These are phyloP conservation scores for Alethe diademata DNA, from an alignment of 2,113 vertebrate species.

Conservation along the genomic window DNA sequence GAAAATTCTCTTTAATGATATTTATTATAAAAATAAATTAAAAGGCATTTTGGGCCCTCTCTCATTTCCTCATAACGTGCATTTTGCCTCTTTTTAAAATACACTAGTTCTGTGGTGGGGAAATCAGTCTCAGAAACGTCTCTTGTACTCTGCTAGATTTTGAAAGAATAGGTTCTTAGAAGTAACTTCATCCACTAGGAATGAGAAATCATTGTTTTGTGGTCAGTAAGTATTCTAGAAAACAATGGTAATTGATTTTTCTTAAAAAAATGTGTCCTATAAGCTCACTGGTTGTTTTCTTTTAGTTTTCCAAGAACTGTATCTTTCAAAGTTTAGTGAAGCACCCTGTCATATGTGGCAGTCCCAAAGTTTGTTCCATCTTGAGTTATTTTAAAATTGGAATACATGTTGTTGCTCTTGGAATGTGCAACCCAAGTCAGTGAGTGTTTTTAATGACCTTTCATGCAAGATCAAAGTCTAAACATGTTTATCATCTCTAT, in stretches of 20 bases:
- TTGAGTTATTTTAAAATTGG: not conserved
- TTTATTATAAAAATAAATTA: conserved; percentile 76
- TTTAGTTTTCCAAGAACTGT: not conserved
- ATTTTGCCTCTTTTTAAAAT: conserved; percentile 46
- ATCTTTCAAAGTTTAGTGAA: not conserved
- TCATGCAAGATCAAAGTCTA: not conserved
- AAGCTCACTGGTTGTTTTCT: not conserved
- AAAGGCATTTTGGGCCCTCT: conserved; percentile 60
- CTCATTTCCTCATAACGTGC: conserved; percentile 42
- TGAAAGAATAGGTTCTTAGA: not conserved
- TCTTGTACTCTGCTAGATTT: not conserved
- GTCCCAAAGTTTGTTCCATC: not conserved
- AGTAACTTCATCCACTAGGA: not conserved
- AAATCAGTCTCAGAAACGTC: not conserved
- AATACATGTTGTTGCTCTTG: not conserved
- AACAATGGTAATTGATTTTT: not conserved
- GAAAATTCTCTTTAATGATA: conserved; percentile 63
- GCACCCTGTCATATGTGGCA: not conserved
- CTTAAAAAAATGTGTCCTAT: not conserved
- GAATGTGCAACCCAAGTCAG: not conserved
- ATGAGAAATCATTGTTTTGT: not conserved
- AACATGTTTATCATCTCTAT: not conserved
- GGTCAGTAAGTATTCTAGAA: not conserved
- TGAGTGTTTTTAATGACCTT: not conserved
- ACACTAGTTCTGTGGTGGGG: not conserved